phyloP scores from a whole-genome alignment of 1,140 invertebrate species.

The Latrodectus geometricus region DNA sequence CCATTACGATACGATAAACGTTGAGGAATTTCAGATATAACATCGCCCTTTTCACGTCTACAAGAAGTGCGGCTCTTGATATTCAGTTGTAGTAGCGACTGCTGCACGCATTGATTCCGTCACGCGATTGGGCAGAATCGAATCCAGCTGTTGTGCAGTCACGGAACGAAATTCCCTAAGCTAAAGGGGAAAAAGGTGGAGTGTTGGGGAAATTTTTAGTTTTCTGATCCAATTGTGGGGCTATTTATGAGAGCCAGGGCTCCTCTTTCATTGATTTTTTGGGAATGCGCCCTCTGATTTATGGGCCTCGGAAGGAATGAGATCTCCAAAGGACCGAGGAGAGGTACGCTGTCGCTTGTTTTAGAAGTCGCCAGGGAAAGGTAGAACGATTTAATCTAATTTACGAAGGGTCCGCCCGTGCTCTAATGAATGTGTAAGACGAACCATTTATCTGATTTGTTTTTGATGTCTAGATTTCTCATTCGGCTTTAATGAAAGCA shows the following conservation, averaged over 20 bases:
- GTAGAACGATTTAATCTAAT: neutral
- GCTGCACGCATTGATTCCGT: constrained; percentile 24
- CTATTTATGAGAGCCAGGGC: neutral
- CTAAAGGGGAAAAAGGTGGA: neutral
- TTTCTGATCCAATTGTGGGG: neutral
- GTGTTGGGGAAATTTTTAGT: neutral
- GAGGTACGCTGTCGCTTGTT: neutral
- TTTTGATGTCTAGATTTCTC: neutral
- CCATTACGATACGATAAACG: constrained; percentile 18
- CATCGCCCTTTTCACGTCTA: constrained; percentile 5
- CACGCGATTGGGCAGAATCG: constrained; percentile 33
- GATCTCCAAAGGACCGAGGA: neutral
- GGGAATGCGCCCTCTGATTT: neutral
- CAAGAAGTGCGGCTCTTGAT: constrained; percentile 27
- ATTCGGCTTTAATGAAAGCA: neutral
- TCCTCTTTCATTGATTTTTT: neutral
- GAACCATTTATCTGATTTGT: neutral
- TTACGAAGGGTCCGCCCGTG: neutral
- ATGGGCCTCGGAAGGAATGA: neutral
- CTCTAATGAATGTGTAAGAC: neutral
- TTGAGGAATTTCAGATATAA: constrained; percentile 19
- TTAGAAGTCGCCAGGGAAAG: neutral
- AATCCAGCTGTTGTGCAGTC: constrained; percentile 6
- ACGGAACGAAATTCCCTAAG: neutral
- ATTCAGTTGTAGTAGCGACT: constrained; percentile 22